These are phyloP conservation scores for Tokudaia muenninki DNA, from an alignment of 2,797 vertebrate genomes.

Conservation along the genomic window DNA sequence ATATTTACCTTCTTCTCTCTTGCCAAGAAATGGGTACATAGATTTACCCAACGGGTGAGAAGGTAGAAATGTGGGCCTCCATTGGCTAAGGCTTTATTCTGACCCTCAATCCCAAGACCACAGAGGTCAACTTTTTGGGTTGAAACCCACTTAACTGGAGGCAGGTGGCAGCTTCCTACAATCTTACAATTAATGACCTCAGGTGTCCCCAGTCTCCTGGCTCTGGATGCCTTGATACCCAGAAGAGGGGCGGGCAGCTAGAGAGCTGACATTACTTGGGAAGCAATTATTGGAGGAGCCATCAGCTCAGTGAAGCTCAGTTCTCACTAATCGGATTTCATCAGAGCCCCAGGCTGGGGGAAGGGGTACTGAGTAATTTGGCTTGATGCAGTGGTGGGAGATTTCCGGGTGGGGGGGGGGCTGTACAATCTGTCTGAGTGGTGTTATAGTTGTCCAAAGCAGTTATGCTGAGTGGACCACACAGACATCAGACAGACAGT, in stretches of 20 bases:
- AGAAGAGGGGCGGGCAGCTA: slow-evolving; percentile 34
- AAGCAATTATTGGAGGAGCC: slow-evolving; percentile 82
- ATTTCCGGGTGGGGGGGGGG: slow-evolving; percentile 54
- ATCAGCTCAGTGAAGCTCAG: slow-evolving; percentile 67
- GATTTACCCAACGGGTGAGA: neutral
- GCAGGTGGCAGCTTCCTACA: neutral
- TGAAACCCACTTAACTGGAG: neutral
- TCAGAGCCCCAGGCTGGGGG: slow-evolving; percentile 72
- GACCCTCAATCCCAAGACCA: neutral
- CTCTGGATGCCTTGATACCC: slow-evolving; percentile 59
- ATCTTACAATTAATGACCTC: neutral
- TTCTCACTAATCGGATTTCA: slow-evolving; percentile 81
- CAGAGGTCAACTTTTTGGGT: neutral
- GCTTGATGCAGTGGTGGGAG: slow-evolving; percentile 80
- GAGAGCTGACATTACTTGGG: slow-evolving; percentile 77
- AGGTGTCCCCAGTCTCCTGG: neutral
- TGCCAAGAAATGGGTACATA: slow-evolving; percentile 1
- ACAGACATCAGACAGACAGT: slow-evolving; percentile 60
- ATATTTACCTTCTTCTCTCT: neutral
- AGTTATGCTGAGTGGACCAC: slow-evolving; percentile 78
- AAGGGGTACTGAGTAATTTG: slow-evolving; percentile 78
- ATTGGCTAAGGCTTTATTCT: neutral
- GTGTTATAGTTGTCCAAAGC: slow-evolving; percentile 76
- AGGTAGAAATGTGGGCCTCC: neutral
- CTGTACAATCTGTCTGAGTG: slow-evolving; percentile 74